Conservation (phyloP, 2,888 invertebrate species). For the Carabus problematicus region DNA sequence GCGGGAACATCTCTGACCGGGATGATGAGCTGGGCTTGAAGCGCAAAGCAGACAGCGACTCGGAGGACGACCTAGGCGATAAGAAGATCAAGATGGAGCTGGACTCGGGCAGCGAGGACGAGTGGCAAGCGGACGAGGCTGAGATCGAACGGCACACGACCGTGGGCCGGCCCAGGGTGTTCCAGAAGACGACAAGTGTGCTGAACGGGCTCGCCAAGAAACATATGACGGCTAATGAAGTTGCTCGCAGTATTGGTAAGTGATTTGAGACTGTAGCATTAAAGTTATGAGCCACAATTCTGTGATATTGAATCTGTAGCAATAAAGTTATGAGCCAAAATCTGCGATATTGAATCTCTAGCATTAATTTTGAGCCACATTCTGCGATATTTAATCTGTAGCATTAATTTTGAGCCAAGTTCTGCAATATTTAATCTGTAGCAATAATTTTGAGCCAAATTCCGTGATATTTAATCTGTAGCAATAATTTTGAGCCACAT, state of each 20-base stretch:
- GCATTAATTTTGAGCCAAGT: too few relatives aligned
- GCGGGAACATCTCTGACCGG: constrained; percentile 69
- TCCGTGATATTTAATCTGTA: too few relatives aligned
- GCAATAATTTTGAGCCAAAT: too few relatives aligned
- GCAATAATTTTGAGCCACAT: too few relatives aligned
- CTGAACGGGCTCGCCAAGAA: constrained; percentile 42
- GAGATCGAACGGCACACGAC: constrained; percentile 32
- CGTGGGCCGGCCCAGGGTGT: constrained; percentile 29
- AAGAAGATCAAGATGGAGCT: constrained; percentile 54
- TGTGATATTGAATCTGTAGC: too few relatives aligned
- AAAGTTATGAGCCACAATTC: too few relatives aligned
- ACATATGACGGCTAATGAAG: constrained; percentile 44
- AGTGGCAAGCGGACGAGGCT: constrained; percentile 42
- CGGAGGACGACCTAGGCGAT: constrained; percentile 54
- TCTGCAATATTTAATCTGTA: too few relatives aligned
- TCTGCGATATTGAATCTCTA: too few relatives aligned
- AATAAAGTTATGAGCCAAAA: too few relatives aligned
- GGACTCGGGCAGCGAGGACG: constrained; percentile 55
- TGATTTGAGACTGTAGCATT: not conserved
- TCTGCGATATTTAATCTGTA: too few relatives aligned
- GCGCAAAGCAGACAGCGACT: constrained; percentile 52
- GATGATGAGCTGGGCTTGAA: constrained; percentile 54
- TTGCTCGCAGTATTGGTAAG: constrained; percentile 41
- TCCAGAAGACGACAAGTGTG: constrained; percentile 27
- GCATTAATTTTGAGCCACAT: too few relatives aligned